Base-by-base conservation (phyloP, 2,113 vertebrate species). In the Paramormyrops kingsleyae region DNA sequence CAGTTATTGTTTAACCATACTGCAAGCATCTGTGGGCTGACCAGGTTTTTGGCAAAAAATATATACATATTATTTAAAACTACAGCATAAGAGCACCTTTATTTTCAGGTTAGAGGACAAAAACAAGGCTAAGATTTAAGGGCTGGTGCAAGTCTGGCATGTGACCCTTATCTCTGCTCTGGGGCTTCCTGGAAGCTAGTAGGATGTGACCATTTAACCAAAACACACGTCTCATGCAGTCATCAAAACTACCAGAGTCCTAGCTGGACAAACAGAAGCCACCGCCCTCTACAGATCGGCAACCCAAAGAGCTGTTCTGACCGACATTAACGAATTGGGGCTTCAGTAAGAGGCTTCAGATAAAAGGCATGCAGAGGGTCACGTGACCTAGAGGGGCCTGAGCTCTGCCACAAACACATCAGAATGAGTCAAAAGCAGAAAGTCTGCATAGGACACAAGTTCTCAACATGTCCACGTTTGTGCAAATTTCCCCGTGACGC, bases 41-140 rank as follows among this genome's bases (percentile, higher is more conserved):
- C 52, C 8, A 21, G n/a, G 19, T 87, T 87, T n/a, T 77, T 50
- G 66, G 46, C 66, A 77, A 88, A 47, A 47, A 17, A 50, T 17
- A 27, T 24, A 86, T 3, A 86, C 53, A 56, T 56, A 56, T 52
- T 47, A 39, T 31, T 80, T 80, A 42, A 80, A 80, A 39, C 17
- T 15, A 80, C 27, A 50, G 62, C 15, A 70, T 50, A 88, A 88
- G 44, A 77, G 88, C 88, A 88, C 62, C 62, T 31, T 77, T 49
- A 49, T 24, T 70, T 88, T 31, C 21, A 47, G 13, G 44, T 74
- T 21, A 46, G 44, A 17, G 59, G 44, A 74, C 12, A 50, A n/a
- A 70, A 21, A 88, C 24, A 66, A 4, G 24, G 49, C 44, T 27
- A 17, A 86, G 83, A 80, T 42, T 50, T 49, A 49, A 49, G 10